phyloP scores from a whole-genome alignment of 64 coral and sea anemone species.

The Actinia tenebrosa region DNA sequence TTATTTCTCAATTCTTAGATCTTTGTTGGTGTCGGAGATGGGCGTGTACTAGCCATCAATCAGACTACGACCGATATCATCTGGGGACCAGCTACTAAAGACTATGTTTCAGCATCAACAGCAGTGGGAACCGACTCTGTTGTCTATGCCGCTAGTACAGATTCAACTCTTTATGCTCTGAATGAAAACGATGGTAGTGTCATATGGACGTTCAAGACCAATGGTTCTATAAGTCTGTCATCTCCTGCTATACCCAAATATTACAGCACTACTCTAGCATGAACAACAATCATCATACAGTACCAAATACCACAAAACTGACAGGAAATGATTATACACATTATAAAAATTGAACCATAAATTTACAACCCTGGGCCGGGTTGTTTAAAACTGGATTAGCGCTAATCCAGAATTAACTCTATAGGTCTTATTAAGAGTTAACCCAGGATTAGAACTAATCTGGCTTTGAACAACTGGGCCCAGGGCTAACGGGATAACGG shows the following conservation, averaged over 20 bases:
- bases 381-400: no score
- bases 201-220: constrained; percentile 77
- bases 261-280: constrained; percentile 52
- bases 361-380: no score
- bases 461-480: no score
- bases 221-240: constrained; percentile 44
- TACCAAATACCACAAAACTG: no score
- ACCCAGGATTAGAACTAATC: no score
- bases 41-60: constrained; percentile 67
- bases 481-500: no score
- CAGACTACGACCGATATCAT: constrained; percentile 45
- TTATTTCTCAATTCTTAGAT: constrained; percentile 10
- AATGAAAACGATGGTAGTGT: constrained; percentile 66
- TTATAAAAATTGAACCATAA: no score
- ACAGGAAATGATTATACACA: no score
- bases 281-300: background rate
- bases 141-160: constrained; percentile 71
- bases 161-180: constrained; percentile 63
- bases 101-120: constrained; percentile 59
- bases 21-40: constrained; percentile 81
- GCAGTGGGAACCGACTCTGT: constrained; percentile 55
- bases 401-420: no score
- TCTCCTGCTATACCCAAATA: constrained; percentile 56
- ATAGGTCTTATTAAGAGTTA: no score
- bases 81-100: constrained; percentile 70